Evolutionary conservation across 2,797 vertebrate species (phyloP).

Genomic region (Sternotherus odoratus): DNA sequence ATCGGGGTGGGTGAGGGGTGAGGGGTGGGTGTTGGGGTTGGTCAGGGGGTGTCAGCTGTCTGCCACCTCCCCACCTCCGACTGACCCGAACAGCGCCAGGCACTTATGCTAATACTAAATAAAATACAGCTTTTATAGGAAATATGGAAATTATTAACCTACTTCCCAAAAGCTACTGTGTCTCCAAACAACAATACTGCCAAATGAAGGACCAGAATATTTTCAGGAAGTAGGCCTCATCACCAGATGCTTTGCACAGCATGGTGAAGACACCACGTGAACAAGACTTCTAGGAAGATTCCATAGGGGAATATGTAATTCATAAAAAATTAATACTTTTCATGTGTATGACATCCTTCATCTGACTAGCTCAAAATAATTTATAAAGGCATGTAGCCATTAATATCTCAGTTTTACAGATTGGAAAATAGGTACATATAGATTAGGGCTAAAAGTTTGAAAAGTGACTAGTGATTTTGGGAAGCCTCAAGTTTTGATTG

Average conservation of each 20-base stretch:
- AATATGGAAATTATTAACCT: slow-evolving; percentile 72
- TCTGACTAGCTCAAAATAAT: background rate
- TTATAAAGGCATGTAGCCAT: background rate
- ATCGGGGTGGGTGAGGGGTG: no score
- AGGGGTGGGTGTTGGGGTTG: no score
- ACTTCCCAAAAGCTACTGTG: slow-evolving; percentile 13
- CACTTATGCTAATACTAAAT: no score
- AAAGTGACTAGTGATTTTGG: background rate
- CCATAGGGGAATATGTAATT: background rate
- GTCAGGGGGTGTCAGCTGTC: no score
- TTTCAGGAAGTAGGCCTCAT: slow-evolving; percentile 9
- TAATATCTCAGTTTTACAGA: background rate
- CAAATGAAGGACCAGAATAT: slow-evolving; percentile 16
- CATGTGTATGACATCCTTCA: background rate
- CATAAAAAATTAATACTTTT: background rate
- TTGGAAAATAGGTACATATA: background rate
- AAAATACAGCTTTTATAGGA: slow-evolving; percentile 70
- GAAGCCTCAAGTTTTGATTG: background rate
- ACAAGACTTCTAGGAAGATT: background rate
- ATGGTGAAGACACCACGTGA: background rate
- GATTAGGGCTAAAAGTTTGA: background rate
- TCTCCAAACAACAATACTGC: slow-evolving; percentile 1
- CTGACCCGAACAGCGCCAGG: no score
- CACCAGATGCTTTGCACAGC: background rate
- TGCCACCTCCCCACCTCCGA: no score